phyloP scores from a whole-genome alignment of 2,113 vertebrate genomes.

The Lichenostomus cassidix region DNA sequence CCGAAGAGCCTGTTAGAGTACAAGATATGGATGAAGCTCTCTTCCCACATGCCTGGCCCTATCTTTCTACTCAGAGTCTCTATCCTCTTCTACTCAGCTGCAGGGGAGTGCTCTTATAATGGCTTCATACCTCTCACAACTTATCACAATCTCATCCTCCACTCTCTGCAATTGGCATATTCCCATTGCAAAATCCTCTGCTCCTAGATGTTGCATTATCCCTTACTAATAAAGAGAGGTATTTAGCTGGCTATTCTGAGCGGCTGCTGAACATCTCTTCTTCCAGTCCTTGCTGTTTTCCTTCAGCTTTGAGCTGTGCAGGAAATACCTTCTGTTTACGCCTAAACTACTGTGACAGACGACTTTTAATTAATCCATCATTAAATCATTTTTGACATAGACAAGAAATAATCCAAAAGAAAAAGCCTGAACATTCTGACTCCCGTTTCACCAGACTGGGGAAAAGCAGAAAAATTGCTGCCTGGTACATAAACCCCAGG shows the following conservation, averaged over 20 bases:
- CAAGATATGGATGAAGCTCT: background rate
- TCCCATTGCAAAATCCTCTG: background rate
- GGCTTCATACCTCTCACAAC: background rate
- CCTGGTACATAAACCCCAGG: background rate
- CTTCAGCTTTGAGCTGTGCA: background rate
- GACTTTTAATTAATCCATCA: conserved; percentile 1
- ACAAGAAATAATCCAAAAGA: background rate
- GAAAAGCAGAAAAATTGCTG: background rate
- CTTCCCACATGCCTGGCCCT: background rate
- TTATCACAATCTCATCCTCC: background rate
- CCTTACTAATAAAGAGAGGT: background rate
- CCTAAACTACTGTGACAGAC: background rate
- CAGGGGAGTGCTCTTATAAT: background rate
- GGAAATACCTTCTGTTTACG: background rate
- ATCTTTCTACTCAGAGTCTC: background rate
- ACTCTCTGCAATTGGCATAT: background rate
- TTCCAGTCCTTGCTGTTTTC: background rate
- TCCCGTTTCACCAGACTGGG: background rate
- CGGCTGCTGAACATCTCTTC: background rate
- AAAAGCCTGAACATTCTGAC: background rate
- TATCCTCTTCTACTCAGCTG: background rate
- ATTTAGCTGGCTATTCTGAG: background rate
- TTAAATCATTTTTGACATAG: background rate
- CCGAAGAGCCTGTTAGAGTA: background rate
- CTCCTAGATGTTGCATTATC: background rate